Base-by-base conservation (phyloP, 2,888 invertebrate genomes). In the Drosophila trichaetosa region DNA sequence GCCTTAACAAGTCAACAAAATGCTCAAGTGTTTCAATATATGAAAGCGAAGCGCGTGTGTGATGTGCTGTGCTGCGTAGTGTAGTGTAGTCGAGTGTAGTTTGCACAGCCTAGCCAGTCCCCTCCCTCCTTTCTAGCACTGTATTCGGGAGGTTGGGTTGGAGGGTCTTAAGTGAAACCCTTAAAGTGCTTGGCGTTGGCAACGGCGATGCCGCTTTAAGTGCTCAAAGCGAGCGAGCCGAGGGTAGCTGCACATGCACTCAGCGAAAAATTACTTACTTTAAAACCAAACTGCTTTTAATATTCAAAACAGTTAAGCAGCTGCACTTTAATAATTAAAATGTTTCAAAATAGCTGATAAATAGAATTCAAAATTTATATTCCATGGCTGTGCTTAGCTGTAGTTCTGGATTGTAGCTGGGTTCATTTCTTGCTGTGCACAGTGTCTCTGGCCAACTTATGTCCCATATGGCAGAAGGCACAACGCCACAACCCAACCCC, bases 141-240 rank as follows among this genome's bases (percentile, higher is more conserved):
- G 63, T 51, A 8, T 8, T 46, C 4, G 24, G 6, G 16, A 24
- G 46, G 57, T 54, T 46, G 53, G 18, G 18, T 4, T 58, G 27
- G 63, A 67, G 69, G 70, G 79, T 78, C 87, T 88, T 88, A 87
- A 85, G 83, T 79, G 89, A 88, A 88, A 75, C 89, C 87, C 83
- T 87, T 87, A 85, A 88, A 88, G 83, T 83, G 85, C 70, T 70
- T 66, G 56, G 51, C 64, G 69, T 46, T 63, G 62, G 69, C 79
- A 64, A 76, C 80, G 80, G 73, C 74, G 57, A 60, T 81, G 84
- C 81, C 81, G 84, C 83, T 84, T 83, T 83, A 86, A 85, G 84
- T 87, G 76, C 76, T 76, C 62, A 71, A 64, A 73, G 73, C 69
- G 79, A 56, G 21, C 51, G 29, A 54, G 62, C 61, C 27, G 56